Evolutionary conservation across 2,113 vertebrate species (phyloP), one percentile per base, ranked within the genome.

Genomic region (Pachycephala philippinensis): DNA sequence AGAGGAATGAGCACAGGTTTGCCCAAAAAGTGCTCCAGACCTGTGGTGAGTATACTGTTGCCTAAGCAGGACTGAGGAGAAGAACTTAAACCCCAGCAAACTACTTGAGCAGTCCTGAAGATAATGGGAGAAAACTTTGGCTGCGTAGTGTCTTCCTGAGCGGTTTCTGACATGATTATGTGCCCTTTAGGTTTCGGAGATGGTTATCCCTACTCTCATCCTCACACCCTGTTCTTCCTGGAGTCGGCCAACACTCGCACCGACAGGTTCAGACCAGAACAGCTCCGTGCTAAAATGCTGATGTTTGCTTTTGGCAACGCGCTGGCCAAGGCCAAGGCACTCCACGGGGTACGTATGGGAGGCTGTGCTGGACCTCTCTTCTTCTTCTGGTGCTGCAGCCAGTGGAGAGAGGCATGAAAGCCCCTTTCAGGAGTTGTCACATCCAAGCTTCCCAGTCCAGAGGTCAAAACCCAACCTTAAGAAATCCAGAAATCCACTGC

Each of bases 301-400:
- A 98, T 99, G 98, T 99, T 99, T 65, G 87, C 98, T 45, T 99
- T 99, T 79, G 99, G 98, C 84, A 99, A 98, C 1, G 99, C 99
- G 1, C 93, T 99, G 95, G 98, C 98, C 22, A 98, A 98, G 39
- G 99, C 99, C 12, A 97, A 88, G 84, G 78, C 28, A 2, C 96
- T 98, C 2, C 98, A 98, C 1, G 98, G 99, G 97, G 99, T 99
- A 94, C 40, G 98, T 97, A 80, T 23, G 9, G 22, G 57, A 24
- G n/a, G n/a, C 57, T 6, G 7, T 42, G 59, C 71, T 47, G 33
- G 37, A 56, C 53, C 77, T 77, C 39, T 37, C 61, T 39, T 61
- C 75, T 56, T 52, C 44, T 79, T 61, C 24, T 30, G 1, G 16
- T 6, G 27, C 68, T 90, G 54, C 88, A 69, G 64, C 31, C 28